Evolutionary conservation across 2,797 vertebrate species (phyloP).

Genomic region (Luscinia megarhynchos): DNA sequence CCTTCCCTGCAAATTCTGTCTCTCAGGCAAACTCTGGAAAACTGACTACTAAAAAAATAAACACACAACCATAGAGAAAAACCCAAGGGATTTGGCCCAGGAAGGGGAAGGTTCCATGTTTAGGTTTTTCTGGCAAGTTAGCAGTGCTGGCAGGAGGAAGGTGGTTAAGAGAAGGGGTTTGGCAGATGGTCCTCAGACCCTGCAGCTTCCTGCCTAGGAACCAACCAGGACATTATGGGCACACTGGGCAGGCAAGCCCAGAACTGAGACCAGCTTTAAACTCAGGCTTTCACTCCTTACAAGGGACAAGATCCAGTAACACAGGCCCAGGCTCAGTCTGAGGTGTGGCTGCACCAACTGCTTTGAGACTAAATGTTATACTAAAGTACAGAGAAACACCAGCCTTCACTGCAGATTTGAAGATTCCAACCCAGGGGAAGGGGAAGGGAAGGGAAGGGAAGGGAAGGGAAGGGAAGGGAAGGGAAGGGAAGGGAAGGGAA

Average conservation of each 20-base stretch:
- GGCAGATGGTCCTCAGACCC: background rate
- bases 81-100: accelerated
- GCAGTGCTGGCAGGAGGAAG: background rate
- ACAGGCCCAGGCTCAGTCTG: background rate
- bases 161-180: background rate
- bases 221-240: background rate
- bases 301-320: background rate
- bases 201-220: background rate
- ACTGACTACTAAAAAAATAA: background rate
- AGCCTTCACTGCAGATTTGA: background rate
- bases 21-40: background rate
- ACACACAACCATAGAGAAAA: background rate
- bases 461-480: background rate
- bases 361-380: background rate
- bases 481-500: background rate
- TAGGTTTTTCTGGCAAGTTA: background rate
- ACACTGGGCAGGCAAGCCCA: background rate
- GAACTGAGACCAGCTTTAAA: background rate
- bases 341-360: background rate
- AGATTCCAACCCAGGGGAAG: background rate
- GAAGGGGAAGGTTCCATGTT: background rate
- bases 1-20: background rate
- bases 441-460: background rate
- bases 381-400: background rate
- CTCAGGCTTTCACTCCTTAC: background rate